These are phyloP conservation scores for Dolichoris vasculosae DNA, from an alignment of 1,140 invertebrate genomes.

Conservation along the genomic window DNA sequence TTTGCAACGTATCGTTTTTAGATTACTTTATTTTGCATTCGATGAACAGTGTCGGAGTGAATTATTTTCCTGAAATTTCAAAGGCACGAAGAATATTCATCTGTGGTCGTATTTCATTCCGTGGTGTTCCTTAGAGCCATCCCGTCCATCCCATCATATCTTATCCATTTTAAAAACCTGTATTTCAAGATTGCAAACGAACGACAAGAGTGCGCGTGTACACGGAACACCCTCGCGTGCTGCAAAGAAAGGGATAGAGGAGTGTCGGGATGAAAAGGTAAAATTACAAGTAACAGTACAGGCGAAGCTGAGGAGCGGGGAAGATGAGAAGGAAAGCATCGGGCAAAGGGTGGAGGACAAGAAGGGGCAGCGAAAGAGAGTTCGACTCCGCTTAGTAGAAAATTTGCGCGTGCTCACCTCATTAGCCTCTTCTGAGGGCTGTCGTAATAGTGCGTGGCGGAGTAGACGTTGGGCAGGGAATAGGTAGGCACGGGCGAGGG, in stretches of 20 bases:
- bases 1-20: neutral
- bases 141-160: too few species aligned
- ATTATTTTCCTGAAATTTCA: too few species aligned
- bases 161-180: too few species aligned
- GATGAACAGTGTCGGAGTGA: too few species aligned
- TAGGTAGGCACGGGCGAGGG: constrained; percentile 73
- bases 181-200: too few species aligned
- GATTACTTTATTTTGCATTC: neutral
- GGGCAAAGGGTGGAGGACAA: neutral
- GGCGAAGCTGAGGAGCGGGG: neutral
- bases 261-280: too few species aligned
- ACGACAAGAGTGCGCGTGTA: too few species aligned
- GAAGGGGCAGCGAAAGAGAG: neutral
- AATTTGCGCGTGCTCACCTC: constrained; percentile 60
- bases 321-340: neutral
- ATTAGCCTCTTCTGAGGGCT: constrained; percentile 70
- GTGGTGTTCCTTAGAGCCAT: too few species aligned
- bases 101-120: too few species aligned
- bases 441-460: constrained; percentile 70
- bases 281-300: neutral
- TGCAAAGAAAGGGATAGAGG: neutral
- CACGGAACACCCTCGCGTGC: neutral
- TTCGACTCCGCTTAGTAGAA: neutral
- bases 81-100: too few species aligned
- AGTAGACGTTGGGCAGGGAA: constrained; percentile 64